Conservation (phyloP, 2,113 vertebrate genomes). For the Atractosteus spatula region DNA sequence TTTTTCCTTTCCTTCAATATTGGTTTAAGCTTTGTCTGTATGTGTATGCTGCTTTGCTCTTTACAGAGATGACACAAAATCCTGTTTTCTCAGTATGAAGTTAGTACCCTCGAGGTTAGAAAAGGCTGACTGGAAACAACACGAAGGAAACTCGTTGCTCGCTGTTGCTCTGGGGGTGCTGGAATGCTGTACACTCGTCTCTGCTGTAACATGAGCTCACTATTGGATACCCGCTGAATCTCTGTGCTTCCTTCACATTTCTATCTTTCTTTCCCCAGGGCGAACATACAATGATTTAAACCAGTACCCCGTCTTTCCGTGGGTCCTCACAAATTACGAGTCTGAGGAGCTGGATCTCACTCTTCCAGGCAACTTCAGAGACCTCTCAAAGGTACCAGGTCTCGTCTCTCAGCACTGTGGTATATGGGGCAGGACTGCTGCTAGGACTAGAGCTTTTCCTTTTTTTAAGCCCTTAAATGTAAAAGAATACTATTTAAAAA, state of each 20-base stretch:
- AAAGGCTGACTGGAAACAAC: too few species aligned
- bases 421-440: conserved; percentile 15
- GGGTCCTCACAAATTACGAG: conserved; percentile 97
- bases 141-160: conserved; percentile 22
- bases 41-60: too few species aligned
- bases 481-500: conserved; percentile 36
- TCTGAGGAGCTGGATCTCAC: conserved; percentile 94
- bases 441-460: conserved; percentile 30
- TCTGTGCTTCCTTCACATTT: conserved; percentile 30
- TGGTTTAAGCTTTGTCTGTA: too few species aligned
- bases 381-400: conserved; percentile 90
- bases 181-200: conserved; percentile 52
- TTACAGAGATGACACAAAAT: too few species aligned
- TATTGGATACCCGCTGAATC: conserved; percentile 40
- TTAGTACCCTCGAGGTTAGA: too few species aligned
- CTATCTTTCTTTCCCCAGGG: conserved; percentile 65
- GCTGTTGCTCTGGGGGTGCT: conserved; percentile 36
- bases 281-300: conserved; percentile 95
- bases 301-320: conserved; percentile 95
- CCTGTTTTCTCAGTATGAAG: too few species aligned
- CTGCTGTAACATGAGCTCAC: conserved; percentile 46
- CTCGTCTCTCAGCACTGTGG: conserved; percentile 33
- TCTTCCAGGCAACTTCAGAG: conserved; percentile 94
- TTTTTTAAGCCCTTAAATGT: conserved; percentile 32
- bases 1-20: too few species aligned